Evolutionary conservation across 2,797 vertebrate species (phyloP), one percentile per base, ranked within the genome.

Genomic region (Spinibarbus caldwelli): DNA sequence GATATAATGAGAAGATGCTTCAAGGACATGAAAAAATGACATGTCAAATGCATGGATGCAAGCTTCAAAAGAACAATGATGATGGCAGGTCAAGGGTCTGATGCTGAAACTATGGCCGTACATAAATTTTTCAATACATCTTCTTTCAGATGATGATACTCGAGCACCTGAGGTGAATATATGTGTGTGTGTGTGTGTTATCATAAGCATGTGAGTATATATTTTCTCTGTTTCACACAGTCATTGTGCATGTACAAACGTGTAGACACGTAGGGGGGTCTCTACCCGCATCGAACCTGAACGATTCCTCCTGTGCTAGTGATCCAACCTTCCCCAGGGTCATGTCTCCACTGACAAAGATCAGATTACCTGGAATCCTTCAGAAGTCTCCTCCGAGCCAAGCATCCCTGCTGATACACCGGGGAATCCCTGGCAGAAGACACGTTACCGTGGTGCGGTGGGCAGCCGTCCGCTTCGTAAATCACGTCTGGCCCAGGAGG

Each of bases 321-420:
- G 82, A 87, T 82, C 82, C 59, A 78, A 70, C 78, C 49, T 85
- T 83, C 72, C 67, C 41, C 43, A 73, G 83, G 79, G 76, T 83
- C 80, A 72, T 36, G 10, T 52, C 45, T 73, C 75, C 80, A 82
- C 68, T 78, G 86, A 87, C 26, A n/a, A 70, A 82, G 83, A 87
- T 90, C 87, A 87, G 85, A 84, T 90, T 84, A 85, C 88, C 75
- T 82, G 68, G 52, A 87, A 88, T 85, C 77, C 83, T 84, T 90
- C 82, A 82, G 78, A 88, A 80, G 90, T 89, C 57, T 86, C 34
- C 31, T 36, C 43, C 19, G 8, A 47, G 76, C 84, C 62, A 34
- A 45, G 43, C 47, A 49, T 83, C 87, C 79, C 80, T 78, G 83
- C 85, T 59, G 31, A 83, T 76, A 85, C 85, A 84, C 79, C n/a